Evolutionary conservation across 1,140 invertebrate genomes (phyloP), one percentile per base, ranked within the genome.

Genomic region (Drosophila nikananu): DNA sequence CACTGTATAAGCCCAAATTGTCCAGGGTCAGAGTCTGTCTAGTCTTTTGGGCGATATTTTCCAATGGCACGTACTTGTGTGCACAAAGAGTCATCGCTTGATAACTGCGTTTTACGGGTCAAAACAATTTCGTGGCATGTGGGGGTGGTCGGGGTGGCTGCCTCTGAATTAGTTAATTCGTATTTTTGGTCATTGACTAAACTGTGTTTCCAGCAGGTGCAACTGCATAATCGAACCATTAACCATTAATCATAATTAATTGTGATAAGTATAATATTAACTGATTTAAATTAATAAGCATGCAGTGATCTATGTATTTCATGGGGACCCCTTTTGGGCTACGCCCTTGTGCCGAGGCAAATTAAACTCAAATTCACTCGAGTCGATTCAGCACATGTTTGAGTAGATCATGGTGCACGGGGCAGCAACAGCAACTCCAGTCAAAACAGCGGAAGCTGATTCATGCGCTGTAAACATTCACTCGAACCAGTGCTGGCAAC

Each of bases 371-470:
- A 77, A 39, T 13, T 25, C 12, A 61, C 44, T 49, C 61, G 59
- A 37, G 27, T 48, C 30, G 60, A 55, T 63, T 67, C 42, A 66
- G 76, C 79, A 82, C 54, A 61, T 78, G 64, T 70, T 82, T 75
- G 81, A 83, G 70, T 42, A 46, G 13, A 72, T 21, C 19, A 44
- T 21, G n/a, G 42, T 44, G 19, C 42, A 78, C 64, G 23, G 48
- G 39, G 52, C 71, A 54, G 17, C 60, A 79, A 66, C 44, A 66
- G 30, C 19, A 75, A 39, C 55, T 60, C 39, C 51, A 81, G 46
- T 64, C 52, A 65, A 65, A 83, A 83, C 77, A 83, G 81, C 81
- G 77, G 77, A 83, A 83, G 76, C 81, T 83, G 81, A 83, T 83
- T 83, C 81, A 83, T 83, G 81, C 81, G 81, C 77, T 75, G 63